These are phyloP conservation scores for Calvadosia cruxmelitensis DNA, from an alignment of 30 jellyfish, hydroid and myxozoan genomes.

Conservation along the genomic window DNA sequence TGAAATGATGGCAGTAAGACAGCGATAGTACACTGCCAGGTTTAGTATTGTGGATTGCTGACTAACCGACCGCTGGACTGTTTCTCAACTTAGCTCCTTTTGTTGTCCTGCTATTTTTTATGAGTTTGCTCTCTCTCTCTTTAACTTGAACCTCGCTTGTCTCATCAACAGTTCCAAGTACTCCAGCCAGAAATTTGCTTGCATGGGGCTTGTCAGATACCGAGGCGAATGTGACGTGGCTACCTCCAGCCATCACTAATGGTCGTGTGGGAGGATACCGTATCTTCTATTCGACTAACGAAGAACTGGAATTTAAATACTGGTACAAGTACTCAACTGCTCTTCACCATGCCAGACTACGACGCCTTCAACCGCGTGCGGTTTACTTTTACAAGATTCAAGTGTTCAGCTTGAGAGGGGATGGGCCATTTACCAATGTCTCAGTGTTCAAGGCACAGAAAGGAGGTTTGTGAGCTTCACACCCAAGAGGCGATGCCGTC, in stretches of 20 bases:
- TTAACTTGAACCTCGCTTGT: background rate
- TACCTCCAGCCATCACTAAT: slow-evolving; percentile 30
- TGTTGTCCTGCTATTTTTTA: too few relatives aligned
- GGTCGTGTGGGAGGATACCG: slow-evolving; percentile 47
- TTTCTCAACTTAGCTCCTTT: too few relatives aligned
- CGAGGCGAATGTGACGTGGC: slow-evolving; percentile 48
- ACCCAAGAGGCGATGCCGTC: background rate
- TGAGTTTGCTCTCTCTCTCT: too few relatives aligned
- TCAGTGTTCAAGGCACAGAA: slow-evolving; percentile 43
- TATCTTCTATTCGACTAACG: slow-evolving; percentile 36
- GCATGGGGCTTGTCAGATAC: slow-evolving; percentile 45
- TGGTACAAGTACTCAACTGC: slow-evolving; percentile 43
- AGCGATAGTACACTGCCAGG: too few relatives aligned
- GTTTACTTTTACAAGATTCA: slow-evolving; percentile 59
- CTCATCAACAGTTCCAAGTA: slow-evolving; percentile 29
- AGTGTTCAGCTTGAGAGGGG: slow-evolving; percentile 42
- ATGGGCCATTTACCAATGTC: slow-evolving; percentile 62
- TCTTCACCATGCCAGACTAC: slow-evolving; percentile 17
- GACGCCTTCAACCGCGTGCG: slow-evolving; percentile 12
- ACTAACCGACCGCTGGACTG: too few relatives aligned
- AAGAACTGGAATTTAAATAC: slow-evolving; percentile 18
- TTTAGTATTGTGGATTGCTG: too few relatives aligned
- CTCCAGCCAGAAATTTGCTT: slow-evolving; percentile 42
- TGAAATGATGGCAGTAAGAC: too few relatives aligned
- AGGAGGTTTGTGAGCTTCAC: slow-evolving; percentile 34